Evolutionary conservation across 2,113 vertebrate species (phyloP).

Genomic region (Oxyura jamaicensis): DNA sequence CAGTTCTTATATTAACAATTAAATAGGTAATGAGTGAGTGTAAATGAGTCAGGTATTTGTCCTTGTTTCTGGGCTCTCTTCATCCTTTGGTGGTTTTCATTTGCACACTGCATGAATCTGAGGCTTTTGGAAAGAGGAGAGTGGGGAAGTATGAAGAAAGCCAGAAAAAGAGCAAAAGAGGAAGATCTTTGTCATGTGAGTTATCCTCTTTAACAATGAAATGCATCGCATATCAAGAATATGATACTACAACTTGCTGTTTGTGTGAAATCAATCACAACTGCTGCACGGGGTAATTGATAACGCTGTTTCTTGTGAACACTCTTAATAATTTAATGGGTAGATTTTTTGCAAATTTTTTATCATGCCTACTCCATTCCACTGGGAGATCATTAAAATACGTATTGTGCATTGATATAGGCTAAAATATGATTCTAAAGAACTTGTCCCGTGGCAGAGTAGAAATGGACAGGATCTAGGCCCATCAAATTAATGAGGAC

Average conservation of each 20-base stretch:
- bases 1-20: not conserved
- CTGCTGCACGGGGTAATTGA: not conserved
- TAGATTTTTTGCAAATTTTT: not conserved
- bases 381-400: conserved; percentile 5
- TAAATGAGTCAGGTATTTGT: not conserved
- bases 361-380: not conserved
- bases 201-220: not conserved
- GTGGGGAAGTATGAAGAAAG: not conserved
- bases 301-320: not conserved
- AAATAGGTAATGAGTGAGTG: not conserved
- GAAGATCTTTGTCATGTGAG: not conserved
- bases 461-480: not conserved
- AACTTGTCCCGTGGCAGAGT: not conserved
- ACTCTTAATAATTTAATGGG: not conserved
- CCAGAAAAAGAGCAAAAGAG: not conserved
- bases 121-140: not conserved
- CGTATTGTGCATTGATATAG: not conserved
- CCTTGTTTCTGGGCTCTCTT: not conserved
- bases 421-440: conserved; percentile 24
- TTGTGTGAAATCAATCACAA: not conserved
- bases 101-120: not conserved
- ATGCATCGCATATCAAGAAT: not conserved
- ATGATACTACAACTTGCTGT: not conserved
- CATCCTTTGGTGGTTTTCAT: rapidly evolving
- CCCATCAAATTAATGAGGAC: not conserved